Percentiles rank a stretch among this genome's conserved stretches.
These are phyloP conservation scores for Athene noctua DNA, from an alignment of 2,113 vertebrate species.

Conservation along the genomic window DNA sequence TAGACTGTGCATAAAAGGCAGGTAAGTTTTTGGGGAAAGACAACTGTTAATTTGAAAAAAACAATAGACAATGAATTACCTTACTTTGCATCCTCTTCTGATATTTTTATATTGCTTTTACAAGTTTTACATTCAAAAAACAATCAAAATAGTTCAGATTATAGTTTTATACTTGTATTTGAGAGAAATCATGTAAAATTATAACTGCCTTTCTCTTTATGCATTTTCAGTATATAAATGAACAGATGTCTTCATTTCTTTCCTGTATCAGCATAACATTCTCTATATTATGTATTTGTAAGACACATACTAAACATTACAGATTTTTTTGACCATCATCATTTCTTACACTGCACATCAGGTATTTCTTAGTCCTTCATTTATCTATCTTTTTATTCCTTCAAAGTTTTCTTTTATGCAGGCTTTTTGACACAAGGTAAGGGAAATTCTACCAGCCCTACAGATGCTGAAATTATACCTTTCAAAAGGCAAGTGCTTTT, in stretches of 20 bases:
- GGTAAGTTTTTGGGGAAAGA: not conserved
- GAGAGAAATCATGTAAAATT: not conserved
- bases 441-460: not conserved
- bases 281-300: not conserved
- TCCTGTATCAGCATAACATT: accelerated
- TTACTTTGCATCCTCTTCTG: not conserved
- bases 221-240: not conserved
- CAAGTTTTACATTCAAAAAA: not conserved
- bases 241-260: not conserved
- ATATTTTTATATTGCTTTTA: not conserved
- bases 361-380: not conserved
- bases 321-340: not conserved
- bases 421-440: not conserved
- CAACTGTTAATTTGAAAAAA: not conserved
- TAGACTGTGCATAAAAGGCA: not conserved
- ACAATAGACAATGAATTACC: not conserved
- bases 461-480: not conserved
- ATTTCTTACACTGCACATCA: not conserved
- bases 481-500: not conserved
- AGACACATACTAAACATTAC: not conserved
- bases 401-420: not conserved
- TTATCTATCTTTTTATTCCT: not conserved
- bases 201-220: not conserved
- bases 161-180: not conserved
- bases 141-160: not conserved